A percentile compares a stretch with the other conserved stretches of the same genome.
phyloP scores from a whole-genome alignment of 2,888 invertebrate genomes.

The Sphaerophoria taeniata region DNA sequence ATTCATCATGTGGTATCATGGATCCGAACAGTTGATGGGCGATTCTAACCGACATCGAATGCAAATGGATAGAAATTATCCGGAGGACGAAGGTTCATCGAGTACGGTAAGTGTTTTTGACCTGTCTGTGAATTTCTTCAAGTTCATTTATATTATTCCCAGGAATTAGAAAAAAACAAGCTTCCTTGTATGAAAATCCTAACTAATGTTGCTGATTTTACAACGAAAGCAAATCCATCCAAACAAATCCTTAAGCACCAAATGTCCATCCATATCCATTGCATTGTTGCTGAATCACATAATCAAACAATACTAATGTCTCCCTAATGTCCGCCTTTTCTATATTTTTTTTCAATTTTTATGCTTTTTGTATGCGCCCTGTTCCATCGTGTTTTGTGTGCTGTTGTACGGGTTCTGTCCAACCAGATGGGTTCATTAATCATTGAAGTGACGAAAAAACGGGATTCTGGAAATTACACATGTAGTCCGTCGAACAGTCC shows the following conservation, averaged over 20 bases:
- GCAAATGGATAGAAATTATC: conserved; percentile 81
- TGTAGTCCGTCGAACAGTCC: conserved; percentile 97
- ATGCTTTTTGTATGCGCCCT: background rate
- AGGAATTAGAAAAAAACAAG: too few relatives aligned
- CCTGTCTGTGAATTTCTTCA: background rate
- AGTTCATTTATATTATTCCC: background rate
- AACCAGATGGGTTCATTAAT: conserved; percentile 83
- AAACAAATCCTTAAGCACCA: conserved; percentile 7
- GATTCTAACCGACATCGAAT: conserved; percentile 82
- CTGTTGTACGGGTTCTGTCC: too few relatives aligned
- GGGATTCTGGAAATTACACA: conserved; percentile 91
- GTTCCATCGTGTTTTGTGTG: too few relatives aligned
- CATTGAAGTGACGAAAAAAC: conserved; percentile 83
- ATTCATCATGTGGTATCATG: conserved; percentile 97
- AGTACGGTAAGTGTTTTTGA: conserved; percentile 80
- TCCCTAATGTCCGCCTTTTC: conserved; percentile 63
- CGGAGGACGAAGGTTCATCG: conserved; percentile 80
- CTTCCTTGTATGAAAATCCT: conserved; percentile 10
- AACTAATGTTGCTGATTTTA: conserved; percentile 19
- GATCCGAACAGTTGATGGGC: conserved; percentile 81
- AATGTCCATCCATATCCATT: background rate
- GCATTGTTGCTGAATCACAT: conserved; percentile 46
- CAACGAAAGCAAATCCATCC: background rate
- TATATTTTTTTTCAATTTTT: conserved; percentile 20
- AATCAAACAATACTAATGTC: conserved; percentile 55